Conservation (phyloP, 1,140 invertebrate species). For the Bombus difficillimus region DNA sequence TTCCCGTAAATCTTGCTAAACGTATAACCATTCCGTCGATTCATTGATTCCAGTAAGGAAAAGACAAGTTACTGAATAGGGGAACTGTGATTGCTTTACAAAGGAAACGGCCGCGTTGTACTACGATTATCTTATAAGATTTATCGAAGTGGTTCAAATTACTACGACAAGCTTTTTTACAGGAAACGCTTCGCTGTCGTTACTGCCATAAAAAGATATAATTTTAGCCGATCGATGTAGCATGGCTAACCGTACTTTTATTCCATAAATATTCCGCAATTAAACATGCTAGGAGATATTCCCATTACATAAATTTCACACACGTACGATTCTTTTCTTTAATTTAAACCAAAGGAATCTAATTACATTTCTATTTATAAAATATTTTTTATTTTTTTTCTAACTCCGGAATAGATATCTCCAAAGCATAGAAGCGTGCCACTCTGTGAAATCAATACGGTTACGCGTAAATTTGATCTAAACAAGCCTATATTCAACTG, state of each 20-base stretch:
- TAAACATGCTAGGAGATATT: background rate
- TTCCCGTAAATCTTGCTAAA: slow-evolving; percentile 59
- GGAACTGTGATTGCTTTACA: slow-evolving; percentile 40
- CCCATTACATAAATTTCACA: background rate
- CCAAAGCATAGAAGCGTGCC: no score
- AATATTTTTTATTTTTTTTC: background rate
- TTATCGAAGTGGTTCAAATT: slow-evolving; percentile 25
- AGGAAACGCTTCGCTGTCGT: background rate
- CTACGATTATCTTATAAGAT: slow-evolving; percentile 30
- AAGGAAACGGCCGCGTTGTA: slow-evolving; percentile 32
- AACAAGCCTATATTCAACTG: no score
- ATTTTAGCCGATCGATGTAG: slow-evolving; percentile 5
- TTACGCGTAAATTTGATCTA: no score
- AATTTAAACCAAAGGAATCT: no score
- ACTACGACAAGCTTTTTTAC: slow-evolving; percentile 26
- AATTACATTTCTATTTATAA: background rate
- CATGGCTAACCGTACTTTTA: background rate
- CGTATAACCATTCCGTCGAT: slow-evolving; percentile 24
- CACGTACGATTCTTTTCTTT: no score
- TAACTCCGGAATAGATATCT: no score
- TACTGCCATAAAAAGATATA: background rate
- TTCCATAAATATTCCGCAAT: background rate
- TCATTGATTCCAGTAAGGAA: slow-evolving; percentile 47
- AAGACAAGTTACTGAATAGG: slow-evolving; percentile 45
- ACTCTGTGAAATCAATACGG: no score